Base-by-base conservation (phyloP, 2,113 vertebrate species). In the Gorilla gorilla region DNA sequence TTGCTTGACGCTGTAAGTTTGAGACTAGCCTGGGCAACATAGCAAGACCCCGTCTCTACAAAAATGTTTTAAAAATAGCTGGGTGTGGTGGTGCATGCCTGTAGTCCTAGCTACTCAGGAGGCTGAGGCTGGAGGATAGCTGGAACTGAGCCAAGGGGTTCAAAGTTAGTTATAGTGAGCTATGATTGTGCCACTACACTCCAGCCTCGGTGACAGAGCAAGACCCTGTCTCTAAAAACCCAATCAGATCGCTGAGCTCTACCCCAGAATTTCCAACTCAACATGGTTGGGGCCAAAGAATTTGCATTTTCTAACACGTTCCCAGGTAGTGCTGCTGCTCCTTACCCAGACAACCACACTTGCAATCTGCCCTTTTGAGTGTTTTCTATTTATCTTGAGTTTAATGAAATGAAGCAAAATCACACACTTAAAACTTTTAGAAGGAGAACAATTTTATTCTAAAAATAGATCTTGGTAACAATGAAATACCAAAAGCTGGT, bases 401-500 rank as follows among this genome's bases (percentile, higher is more conserved):
- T 25, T 82, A 93, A 92, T 43, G 90, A 96, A 97, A 96, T 78
- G 50, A 98, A 97, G 64, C 45, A 92, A 97, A 92, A 70, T 13
- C 75, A 92, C 81, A 70, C 61, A 50, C 85, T 94, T 76, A 4
- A 38, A 25, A 93, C 66, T 72, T 52, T 96, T 55, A 83, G 30
- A 61, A 2, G 96, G 18, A 93, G 96, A 70, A 73, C 95, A 98
- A 68, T 93, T 98, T 96, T 52, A 96, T 97, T 98, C 98, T 91
- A 96, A 98, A 98, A 93, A 98, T 97, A 98, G 89, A 97, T 94
- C 96, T 93, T 93, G 97, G 92, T 97, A 98, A 97, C 0, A 96
- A 95, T 86, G 92, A 89, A 68, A 97, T 96, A 90, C 96, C 97
- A 96, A 92, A 98, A 98, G 95, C 90, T 96, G n/a, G 48, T 89